Base-by-base conservation (phyloP, 2,888 invertebrate genomes). In the Bombyx huttoni region DNA sequence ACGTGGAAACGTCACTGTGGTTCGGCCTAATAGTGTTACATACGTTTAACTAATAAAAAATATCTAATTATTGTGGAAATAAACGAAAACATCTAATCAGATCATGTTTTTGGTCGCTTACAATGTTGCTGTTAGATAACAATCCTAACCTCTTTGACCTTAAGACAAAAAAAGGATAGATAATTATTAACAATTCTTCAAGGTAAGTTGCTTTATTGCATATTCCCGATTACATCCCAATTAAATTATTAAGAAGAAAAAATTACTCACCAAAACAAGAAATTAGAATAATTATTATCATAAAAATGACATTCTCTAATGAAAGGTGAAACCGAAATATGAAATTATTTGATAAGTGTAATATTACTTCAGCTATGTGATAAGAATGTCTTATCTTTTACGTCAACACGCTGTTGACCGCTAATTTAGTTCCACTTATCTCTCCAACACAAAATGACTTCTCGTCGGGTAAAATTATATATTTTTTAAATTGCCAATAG, bases 361-460 rank as follows among this genome's bases (percentile, higher is more conserved):
- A 62, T 70, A 69, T 72, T 70, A 57, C 64, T 73, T 67, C 54
- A 59, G 64, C 67, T 62, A 78, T 67, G 73, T 71, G 79, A 83
- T 83, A 83, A 79, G 60, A 68, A 57, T 64, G 58, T 64, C 72
- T 82, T 87, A 87, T 88, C 87, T 73, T 61, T 75, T 78, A 80
- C 71, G 79, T 81, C 74, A 76, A 71, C 58, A 54, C 57, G 61
- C 61, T 67, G 68, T 70, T 76, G 68, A 65, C 67, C 62, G 69
- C 72, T 73, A 75, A 73, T 72, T 82, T 73, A 88, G 85, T 87
- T 67, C 66, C 68, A 70, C 75, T 77, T 64, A 63, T 73, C 73
- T 73, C 75, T 74, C 72, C 69, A 65, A 68, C 64, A 69, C 78
- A 85, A 75, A 73, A 88, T 87, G 87, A 70, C 78, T 69, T 64